phyloP scores from a whole-genome alignment of 1,140 invertebrate genomes.

The Drosophila leontia region DNA sequence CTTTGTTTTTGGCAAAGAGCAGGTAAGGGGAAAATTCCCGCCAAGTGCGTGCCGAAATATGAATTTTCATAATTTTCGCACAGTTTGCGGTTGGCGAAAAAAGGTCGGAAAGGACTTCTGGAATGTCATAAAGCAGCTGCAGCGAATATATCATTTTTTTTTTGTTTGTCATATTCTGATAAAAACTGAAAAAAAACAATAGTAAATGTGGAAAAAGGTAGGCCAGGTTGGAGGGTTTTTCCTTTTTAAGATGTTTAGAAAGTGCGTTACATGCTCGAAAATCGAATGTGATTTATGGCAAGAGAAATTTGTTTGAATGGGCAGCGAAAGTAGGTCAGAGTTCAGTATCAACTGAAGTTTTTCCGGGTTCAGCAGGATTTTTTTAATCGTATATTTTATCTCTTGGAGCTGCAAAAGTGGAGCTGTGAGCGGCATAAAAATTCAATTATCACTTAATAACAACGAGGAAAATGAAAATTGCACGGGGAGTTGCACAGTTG shows the following conservation, averaged over 20 bases:
- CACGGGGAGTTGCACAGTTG: slow-evolving; percentile 48
- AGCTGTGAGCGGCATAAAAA: slow-evolving; percentile 66
- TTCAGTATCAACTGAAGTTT: slow-evolving; percentile 14
- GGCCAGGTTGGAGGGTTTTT: slow-evolving; percentile 39
- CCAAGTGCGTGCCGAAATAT: slow-evolving; percentile 79
- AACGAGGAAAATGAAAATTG: slow-evolving; percentile 70
- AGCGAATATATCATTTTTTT: slow-evolving; percentile 22
- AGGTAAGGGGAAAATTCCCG: slow-evolving; percentile 39
- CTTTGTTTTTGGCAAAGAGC: slow-evolving; percentile 44
- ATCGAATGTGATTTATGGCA: slow-evolving; percentile 63
- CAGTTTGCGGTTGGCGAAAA: slow-evolving; percentile 70
- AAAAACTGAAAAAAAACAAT: slow-evolving; percentile 54
- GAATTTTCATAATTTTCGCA: slow-evolving; percentile 83
- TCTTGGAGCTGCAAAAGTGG: slow-evolving; percentile 14
- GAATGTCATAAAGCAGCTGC: slow-evolving; percentile 69
- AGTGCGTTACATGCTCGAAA: slow-evolving; percentile 70
- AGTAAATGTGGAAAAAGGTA: slow-evolving; percentile 5
- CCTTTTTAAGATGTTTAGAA: slow-evolving; percentile 70
- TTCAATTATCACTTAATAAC: slow-evolving; percentile 83
- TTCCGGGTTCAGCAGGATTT: not conserved
- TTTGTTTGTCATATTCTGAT: slow-evolving; percentile 35
- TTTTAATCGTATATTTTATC: not conserved
- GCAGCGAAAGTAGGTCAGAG: slow-evolving; percentile 40
- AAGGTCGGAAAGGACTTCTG: slow-evolving; percentile 24
- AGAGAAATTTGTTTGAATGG: slow-evolving; percentile 26